Conservation (phyloP, 2,888 invertebrate genomes). For the Horisme vitalbata region DNA sequence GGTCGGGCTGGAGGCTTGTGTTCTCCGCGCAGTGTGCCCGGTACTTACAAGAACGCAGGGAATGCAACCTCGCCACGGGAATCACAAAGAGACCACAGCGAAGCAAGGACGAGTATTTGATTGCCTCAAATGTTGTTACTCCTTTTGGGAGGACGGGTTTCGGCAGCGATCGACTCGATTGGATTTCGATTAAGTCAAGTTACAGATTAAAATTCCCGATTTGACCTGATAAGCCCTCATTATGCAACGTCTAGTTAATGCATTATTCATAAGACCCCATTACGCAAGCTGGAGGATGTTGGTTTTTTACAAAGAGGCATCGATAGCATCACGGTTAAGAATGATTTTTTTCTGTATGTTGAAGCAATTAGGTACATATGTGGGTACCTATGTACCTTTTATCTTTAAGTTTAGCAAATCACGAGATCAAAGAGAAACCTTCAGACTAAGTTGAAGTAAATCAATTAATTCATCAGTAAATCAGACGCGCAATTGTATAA, state of each 20-base stretch:
- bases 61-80: constrained; percentile 72
- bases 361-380: too few species aligned
- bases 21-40: constrained; percentile 29
- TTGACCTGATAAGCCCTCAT: constrained; percentile 11
- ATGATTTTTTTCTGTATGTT: constrained; percentile 5
- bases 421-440: neutral
- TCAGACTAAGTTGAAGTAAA: constrained; percentile 3
- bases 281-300: constrained; percentile 15
- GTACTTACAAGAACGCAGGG: constrained; percentile 51
- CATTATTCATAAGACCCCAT: constrained; percentile 20
- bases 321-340: constrained; percentile 2
- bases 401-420: too few species aligned
- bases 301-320: constrained; percentile 4
- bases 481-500: constrained; percentile 19
- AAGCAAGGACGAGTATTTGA: constrained; percentile 70
- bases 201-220: constrained; percentile 4
- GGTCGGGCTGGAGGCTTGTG: constrained; percentile 31
- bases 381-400: too few species aligned
- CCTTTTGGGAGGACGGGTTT: constrained; percentile 35
- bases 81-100: constrained; percentile 67
- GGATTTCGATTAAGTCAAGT: constrained; percentile 16
- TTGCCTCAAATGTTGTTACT: constrained; percentile 55
- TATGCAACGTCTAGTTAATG: constrained; percentile 18
- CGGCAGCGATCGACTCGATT: constrained; percentile 36
- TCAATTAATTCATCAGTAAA: constrained; percentile 8